Evolutionary conservation across 1,140 invertebrate genomes (phyloP), one percentile per base, ranked within the genome.

Genomic region (Vollenhovia emeryi): DNA sequence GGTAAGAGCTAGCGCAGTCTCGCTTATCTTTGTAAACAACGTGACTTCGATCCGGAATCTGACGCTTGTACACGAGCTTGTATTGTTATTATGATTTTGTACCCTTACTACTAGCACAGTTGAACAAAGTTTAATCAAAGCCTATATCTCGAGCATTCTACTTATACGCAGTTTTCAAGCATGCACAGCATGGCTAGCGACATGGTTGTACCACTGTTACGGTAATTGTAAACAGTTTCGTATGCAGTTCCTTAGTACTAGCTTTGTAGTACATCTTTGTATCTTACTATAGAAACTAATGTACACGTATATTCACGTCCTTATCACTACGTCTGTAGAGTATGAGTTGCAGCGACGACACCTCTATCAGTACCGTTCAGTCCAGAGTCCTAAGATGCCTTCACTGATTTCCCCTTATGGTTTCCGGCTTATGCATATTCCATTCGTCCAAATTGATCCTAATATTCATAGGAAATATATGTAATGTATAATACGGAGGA

Each of bases 1-100:
- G 97, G 98, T 98, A 95, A 96, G 93, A 93, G 94, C 92, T 95
- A 95, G 93, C 84, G 89, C 87, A 86, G 91, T 75, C 84, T 84
- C 9, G 89, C 88, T 88, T 79, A 9, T 87, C 40, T 79, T 75
- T 71, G 33, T 68, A 0, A 87, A 83, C 55, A 57, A 71, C 59
- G 74, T 57, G 43, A 86, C 48, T 69, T 75, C 62, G 69, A 27
- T 80, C 82, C 52, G 55, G 36, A 84, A 76, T 75, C 69, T 84
- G 75, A 68, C n/a, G 71, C 59, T 85, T 89, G 43, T 30, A 80
- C 4, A 75, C 24, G 24, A 69, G 69, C 55, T 82, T 89, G 62
- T 33, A 40, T 45, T 68, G 13, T 75, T 78, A 84, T 71, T 57
- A 74, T 74, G 5, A 71, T 43, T n/a, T 83, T 57, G 30, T 82